phyloP scores from a whole-genome alignment of 2,888 invertebrate genomes.

The Thymelicus lineola region DNA sequence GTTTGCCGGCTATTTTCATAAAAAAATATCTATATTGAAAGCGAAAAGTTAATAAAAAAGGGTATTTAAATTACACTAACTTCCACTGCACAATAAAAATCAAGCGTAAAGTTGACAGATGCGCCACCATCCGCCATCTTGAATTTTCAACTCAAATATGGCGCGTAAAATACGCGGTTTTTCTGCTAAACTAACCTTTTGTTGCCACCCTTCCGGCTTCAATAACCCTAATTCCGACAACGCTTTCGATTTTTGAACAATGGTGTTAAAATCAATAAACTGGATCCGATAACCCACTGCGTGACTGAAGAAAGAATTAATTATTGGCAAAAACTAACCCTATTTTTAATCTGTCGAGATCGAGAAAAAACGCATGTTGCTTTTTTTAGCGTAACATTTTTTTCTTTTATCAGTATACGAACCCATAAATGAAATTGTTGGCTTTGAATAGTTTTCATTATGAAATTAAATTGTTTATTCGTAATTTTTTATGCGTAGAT shows the following conservation, averaged over 20 bases:
- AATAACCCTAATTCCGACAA: slow-evolving; percentile 39
- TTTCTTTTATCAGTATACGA: neutral
- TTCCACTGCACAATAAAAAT: slow-evolving; percentile 9
- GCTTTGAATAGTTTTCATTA: no score
- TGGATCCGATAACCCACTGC: slow-evolving; percentile 31
- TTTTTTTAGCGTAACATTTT: slow-evolving; percentile 10
- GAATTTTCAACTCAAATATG: slow-evolving; percentile 30
- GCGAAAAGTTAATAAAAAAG: no score
- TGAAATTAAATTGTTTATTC: no score
- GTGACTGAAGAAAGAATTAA: slow-evolving; percentile 21
- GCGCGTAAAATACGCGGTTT: slow-evolving; percentile 37
- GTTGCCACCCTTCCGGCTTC: slow-evolving; percentile 39
- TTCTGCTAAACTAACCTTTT: slow-evolving; percentile 39
- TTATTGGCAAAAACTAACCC: slow-evolving; percentile 30
- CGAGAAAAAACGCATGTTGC: neutral
- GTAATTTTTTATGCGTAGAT: no score
- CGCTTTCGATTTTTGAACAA: slow-evolving; percentile 31
- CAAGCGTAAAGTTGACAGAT: slow-evolving; percentile 31
- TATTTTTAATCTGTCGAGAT: slow-evolving; percentile 12
- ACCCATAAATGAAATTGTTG: neutral
- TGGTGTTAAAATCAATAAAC: slow-evolving; percentile 37
- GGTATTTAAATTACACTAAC: no score
- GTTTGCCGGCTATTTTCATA: no score
- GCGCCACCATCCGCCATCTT: slow-evolving; percentile 26
- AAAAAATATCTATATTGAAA: no score